These are phyloP conservation scores for Macaria notata DNA, from an alignment of 2,888 invertebrate species.

Conservation along the genomic window DNA sequence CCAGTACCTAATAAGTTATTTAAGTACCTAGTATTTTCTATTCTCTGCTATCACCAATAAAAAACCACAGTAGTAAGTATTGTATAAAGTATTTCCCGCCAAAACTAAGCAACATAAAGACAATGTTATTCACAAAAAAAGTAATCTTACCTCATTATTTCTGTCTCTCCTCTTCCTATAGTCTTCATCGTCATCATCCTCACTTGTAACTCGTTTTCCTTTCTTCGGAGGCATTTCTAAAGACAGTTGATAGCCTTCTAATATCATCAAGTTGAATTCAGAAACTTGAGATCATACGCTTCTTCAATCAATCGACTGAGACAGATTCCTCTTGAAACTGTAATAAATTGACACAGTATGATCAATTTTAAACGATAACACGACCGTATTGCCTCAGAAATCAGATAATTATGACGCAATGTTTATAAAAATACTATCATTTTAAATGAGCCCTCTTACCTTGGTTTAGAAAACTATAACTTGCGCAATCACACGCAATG, in stretches of 20 bases:
- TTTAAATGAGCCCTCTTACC: neutral
- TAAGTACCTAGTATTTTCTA: too few species aligned
- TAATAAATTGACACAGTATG: too few species aligned
- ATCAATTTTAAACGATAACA: neutral
- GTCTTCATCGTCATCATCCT: conserved; percentile 87
- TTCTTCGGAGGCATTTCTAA: conserved; percentile 69
- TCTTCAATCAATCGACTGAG: conserved; percentile 10
- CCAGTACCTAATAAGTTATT: too few species aligned
- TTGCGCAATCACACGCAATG: conserved; percentile 8
- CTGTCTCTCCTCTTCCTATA: conserved; percentile 88
- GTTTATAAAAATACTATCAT: conserved; percentile 24
- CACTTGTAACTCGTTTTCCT: conserved; percentile 74
- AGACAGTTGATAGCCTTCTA: conserved; percentile 51
- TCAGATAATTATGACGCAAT: conserved; percentile 37
- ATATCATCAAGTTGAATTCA: conserved; percentile 64
- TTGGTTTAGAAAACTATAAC: neutral
- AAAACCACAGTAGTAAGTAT: too few species aligned
- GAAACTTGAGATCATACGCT: conserved; percentile 29
- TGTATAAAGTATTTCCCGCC: too few species aligned
- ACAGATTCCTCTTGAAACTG: too few species aligned
- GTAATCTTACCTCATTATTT: conserved; percentile 86
- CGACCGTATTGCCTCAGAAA: neutral
- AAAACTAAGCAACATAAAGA: too few species aligned
- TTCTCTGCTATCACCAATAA: too few species aligned
- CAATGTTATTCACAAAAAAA: too few species aligned